Evolutionary conservation across 2,888 invertebrate genomes (phyloP), one percentile per base, ranked within the genome.

Genomic region (Furcula furcula): DNA sequence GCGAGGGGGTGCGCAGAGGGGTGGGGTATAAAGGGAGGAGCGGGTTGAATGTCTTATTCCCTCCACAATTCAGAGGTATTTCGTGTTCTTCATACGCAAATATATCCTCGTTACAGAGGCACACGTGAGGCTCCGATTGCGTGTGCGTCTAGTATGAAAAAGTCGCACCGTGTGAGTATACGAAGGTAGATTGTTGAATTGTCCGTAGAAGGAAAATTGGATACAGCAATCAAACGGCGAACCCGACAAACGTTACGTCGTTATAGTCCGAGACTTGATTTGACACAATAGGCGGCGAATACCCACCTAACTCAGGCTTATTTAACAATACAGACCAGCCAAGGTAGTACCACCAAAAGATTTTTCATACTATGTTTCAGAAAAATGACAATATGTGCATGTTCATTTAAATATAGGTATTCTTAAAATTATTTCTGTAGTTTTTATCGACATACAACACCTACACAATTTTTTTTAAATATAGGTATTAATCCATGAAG

Each of bases 81-180:
- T 86, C 88, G 85, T 87, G 87, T 88, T 88, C 87, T 88, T 88
- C 88, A 88, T 88, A 88, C 88, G 88, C 88, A 88, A 88, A 88
- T 88, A 88, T 88, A 86, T 88, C 86, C 86, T 87, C 87, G 88
- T 88, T 88, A 88, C 78, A 67, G 71, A 67, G 79, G 82, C 79
- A 81, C 86, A 86, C 85, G 87, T 86, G 85, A 85, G 83, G 69
- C 82, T 65, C 64, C 79, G 82, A 86, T 87, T 87, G 87, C 85
- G 83, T 81, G 75, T 73, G 76, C 76, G 76, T 68, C 75, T 65
- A 46, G 67, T 73, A 77, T 75, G 73, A 74, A 72, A 71, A 72
- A 68, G 65, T 70, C 66, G 64, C 65, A 65, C 56, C 65, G 59
- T 71, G 59, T 61, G 58, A 60, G 65, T 67, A 59, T 57, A 63